phyloP scores from a whole-genome alignment of 2,888 invertebrate species.

The Tenthredo distinguenda region DNA sequence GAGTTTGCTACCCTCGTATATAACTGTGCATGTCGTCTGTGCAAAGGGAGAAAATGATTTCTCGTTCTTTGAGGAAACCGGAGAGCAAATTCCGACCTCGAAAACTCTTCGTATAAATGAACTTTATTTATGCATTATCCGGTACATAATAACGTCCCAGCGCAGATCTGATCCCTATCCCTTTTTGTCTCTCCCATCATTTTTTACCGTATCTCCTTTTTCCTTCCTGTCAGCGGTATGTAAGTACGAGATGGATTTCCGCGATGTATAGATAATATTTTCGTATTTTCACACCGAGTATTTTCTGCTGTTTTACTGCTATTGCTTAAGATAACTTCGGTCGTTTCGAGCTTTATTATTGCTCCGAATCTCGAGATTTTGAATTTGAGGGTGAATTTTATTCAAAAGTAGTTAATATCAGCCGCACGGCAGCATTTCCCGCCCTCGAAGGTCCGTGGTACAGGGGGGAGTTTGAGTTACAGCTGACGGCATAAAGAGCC shows the following conservation, averaged over 20 bases:
- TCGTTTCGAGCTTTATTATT: conserved; percentile 5
- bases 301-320: background rate
- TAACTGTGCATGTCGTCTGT: background rate
- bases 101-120: conserved; percentile 23
- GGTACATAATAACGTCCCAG: background rate
- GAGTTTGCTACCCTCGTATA: background rate
- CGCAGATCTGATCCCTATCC: background rate
- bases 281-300: background rate
- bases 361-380: background rate
- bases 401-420: conserved; percentile 34
- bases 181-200: background rate
- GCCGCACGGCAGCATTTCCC: conserved; percentile 13
- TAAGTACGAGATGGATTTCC: background rate
- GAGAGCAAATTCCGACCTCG: background rate
- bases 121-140: conserved; percentile 33
- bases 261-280: background rate
- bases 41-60: conserved; percentile 1
- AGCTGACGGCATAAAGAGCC: conserved; percentile 55
- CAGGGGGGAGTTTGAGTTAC: conserved; percentile 49
- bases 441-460: conserved; percentile 13
- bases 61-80: conserved; percentile 3
- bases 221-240: background rate
- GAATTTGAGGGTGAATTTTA: conserved; percentile 13
- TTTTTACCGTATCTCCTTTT: background rate
- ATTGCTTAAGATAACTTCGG: background rate